Base-by-base conservation (phyloP, 1,140 invertebrate genomes). In the Lutraria rhynchaena region DNA sequence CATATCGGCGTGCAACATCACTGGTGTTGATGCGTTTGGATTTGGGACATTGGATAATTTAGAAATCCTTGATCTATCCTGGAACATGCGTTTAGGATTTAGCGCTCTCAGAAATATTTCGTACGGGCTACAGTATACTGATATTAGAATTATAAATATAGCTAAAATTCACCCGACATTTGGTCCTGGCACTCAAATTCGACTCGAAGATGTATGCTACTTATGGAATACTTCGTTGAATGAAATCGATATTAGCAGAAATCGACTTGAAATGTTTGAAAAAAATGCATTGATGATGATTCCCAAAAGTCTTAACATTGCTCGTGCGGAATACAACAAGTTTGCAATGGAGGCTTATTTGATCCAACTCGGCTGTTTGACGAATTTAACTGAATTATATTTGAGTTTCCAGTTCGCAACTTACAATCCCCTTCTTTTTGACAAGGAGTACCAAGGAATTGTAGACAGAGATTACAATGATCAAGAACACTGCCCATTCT, bases 171-270 rank as follows among this genome's bases (percentile, higher is more conserved):
- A 57, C 29, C 33, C 11, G 22, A 33, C 69, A 1, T 75, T 73
- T n/a, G 67, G 65, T 1, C 4, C 74, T 22, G 67, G 76, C 13
- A 71, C 51, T 4, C 22, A 15, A 22, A n/a, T 83, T 27, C 44
- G 33, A 1, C 7, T 24, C 27, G 2, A 22, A 24, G 46, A 80
- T 41, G 22, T 74, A 1, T 65, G 61, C n/a, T 81, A 74, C 70
- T 58, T 83, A 5, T 73, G 69, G 69, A 74, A 83, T 46, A 84
- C 83, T 27, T 65, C 44, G 19, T 51, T 61, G 19, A 15, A 24
- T 22, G 77, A 44, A 49, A n/a, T 70, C 22, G 35, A 1, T 41
- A 27, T 60, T 11, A 51, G 24, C n/a, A 49, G 33, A 24, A 65
- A 69, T 35, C 27, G 55, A 15, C 13, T 58, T 35, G 22, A 27